Conservation (phyloP, 2,888 invertebrate species). For the Dicyrtoma fusca region DNA sequence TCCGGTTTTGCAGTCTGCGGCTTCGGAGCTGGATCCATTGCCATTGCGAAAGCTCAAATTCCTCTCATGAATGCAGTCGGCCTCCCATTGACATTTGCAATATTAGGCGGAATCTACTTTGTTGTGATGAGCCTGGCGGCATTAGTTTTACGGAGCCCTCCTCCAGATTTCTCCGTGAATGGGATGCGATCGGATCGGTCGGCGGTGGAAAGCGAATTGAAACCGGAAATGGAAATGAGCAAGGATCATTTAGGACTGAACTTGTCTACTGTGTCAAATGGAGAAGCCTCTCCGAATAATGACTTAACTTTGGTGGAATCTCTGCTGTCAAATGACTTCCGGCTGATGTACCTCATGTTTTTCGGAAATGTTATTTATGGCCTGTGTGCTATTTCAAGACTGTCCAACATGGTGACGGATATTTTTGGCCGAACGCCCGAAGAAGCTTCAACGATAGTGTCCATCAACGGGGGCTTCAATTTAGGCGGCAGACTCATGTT, state of each 20-base stretch:
- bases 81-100: conserved; percentile 48
- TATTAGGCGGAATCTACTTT: conserved; percentile 46
- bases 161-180: conserved; percentile 42
- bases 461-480: conserved; percentile 53
- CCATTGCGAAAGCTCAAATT: conserved; percentile 45
- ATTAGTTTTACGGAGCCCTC: conserved; percentile 47
- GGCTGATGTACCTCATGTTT: conserved; percentile 50
- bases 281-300: neutral
- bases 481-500: conserved; percentile 50
- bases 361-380: conserved; percentile 51
- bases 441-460: conserved; percentile 48
- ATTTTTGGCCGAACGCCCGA: conserved; percentile 44
- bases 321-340: conserved; percentile 47
- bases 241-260: neutral
- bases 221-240: neutral
- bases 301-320: conserved; percentile 43
- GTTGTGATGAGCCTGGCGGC: conserved; percentile 41
- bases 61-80: conserved; percentile 40
- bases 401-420: conserved; percentile 53
- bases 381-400: conserved; percentile 49
- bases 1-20: conserved; percentile 53
- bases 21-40: conserved; percentile 55
- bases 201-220: neutral
- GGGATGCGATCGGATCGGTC: conserved; percentile 7
- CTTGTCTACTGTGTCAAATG: neutral